phyloP scores from a whole-genome alignment of 2,113 vertebrate genomes.

The Chauna torquata region DNA sequence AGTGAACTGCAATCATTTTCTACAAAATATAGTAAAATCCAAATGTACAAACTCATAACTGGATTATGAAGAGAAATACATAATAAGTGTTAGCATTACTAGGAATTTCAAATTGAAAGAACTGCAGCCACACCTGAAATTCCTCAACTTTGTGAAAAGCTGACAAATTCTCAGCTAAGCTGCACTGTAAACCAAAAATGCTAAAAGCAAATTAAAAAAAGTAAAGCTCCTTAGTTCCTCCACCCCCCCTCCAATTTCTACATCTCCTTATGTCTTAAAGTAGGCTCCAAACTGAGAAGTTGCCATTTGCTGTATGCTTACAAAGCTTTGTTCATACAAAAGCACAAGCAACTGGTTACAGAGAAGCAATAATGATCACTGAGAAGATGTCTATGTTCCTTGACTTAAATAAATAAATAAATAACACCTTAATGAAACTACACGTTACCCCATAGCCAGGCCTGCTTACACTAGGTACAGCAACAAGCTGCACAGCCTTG shows the following conservation, averaged over 20 bases:
- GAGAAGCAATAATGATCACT: neutral
- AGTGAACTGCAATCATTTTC: neutral
- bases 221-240: too few relatives aligned
- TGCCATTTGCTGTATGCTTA: neutral
- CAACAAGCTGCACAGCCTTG: neutral
- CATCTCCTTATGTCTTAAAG: neutral
- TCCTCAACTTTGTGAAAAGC: neutral
- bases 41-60: neutral
- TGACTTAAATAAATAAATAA: neutral
- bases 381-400: neutral
- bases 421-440: neutral
- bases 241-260: neutral
- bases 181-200: neutral
- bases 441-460: neutral
- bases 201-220: neutral
- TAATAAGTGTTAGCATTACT: neutral
- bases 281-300: neutral
- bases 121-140: neutral
- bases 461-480: neutral
- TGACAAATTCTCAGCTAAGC: neutral
- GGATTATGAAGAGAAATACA: neutral
- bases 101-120: neutral
- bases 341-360: neutral
- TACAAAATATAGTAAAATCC: neutral
- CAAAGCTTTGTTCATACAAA: accelerated